Evolutionary conservation across 2,797 vertebrate genomes (phyloP).

Genomic region (Rhabdomys pumilio): DNA sequence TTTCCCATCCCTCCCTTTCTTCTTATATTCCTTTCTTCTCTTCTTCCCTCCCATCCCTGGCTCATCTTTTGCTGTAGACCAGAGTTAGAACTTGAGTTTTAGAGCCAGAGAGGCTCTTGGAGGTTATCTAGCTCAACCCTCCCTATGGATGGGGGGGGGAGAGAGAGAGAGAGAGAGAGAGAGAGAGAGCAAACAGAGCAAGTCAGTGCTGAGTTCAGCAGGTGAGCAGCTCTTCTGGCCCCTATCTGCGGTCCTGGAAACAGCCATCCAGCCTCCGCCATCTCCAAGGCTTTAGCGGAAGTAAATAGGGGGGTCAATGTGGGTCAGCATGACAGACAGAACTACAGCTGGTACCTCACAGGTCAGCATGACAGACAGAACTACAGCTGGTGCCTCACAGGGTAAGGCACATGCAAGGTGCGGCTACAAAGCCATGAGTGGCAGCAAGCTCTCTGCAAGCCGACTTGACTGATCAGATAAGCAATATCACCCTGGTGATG

Average conservation of each 20-base stretch:
- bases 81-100: not conserved
- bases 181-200: not conserved
- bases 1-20: not conserved
- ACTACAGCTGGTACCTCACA: too few species aligned
- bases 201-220: not conserved
- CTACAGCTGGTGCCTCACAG: not conserved
- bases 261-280: not conserved
- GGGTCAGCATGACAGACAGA: not conserved
- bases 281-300: constrained; percentile 25
- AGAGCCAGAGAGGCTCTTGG: not conserved
- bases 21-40: not conserved
- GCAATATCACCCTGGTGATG: not conserved
- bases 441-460: constrained; percentile 51
- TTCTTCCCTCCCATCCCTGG: not conserved
- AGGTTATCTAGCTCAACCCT: not conserved
- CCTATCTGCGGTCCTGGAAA: not conserved
- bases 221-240: not conserved
- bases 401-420: not conserved
- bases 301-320: not conserved
- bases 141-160: not conserved
- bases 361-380: not conserved
- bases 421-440: not conserved
- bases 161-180: not conserved
- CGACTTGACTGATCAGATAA: constrained; percentile 32
- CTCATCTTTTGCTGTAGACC: not conserved